Base-by-base conservation (phyloP, 2,797 vertebrate species). In the Schizopygopsis malacanthus region DNA sequence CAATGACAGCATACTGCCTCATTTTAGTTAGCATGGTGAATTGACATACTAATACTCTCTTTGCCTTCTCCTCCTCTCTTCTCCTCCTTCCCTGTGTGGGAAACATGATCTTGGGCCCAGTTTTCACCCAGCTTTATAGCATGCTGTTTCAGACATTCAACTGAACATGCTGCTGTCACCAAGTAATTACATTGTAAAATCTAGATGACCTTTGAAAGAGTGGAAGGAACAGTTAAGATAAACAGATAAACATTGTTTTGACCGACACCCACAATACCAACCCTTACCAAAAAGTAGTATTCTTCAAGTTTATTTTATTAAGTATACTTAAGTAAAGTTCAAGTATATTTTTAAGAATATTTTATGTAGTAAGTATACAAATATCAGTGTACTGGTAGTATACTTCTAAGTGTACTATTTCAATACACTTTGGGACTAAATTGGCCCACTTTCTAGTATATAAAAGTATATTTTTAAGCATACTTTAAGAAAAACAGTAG, bases 1-100 rank as follows among this genome's bases (percentile, higher is more conserved):
- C 89, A 91, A 16, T 91, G 90, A 89, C 85, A 87, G 63, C 89
- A 88, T 91, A 86, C 81, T 87, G 88, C 81, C 81, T 92, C 92
- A 88, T 92, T 87, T 86, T 83, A 92, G 90, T 93, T 93, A 95
- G 96, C 97, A 96, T 95, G 94, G 91, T 92, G 91, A 83, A 85
- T n/a, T 87, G 84, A 91, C 83, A 86, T 92, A 86, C 92, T 93
- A 91, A 90, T 89, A 91, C 91, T 93, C 90, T 95, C 92, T 92
- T 89, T 90, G 88, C 89, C 92, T 93, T 93, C 88, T 90, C 72
- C 84, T 82, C 90, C 33, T 33, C 2, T 28, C 92, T 93, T 93
- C 88, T 90, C 72, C 84, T 83, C 90, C 33, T 33, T 33, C 33
- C 33, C 85, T 85, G 79, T 86, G 89, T 88, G 88, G 83, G 84